Evolutionary conservation across 2,888 invertebrate species (phyloP).

Genomic region (Tipula lateralis): DNA sequence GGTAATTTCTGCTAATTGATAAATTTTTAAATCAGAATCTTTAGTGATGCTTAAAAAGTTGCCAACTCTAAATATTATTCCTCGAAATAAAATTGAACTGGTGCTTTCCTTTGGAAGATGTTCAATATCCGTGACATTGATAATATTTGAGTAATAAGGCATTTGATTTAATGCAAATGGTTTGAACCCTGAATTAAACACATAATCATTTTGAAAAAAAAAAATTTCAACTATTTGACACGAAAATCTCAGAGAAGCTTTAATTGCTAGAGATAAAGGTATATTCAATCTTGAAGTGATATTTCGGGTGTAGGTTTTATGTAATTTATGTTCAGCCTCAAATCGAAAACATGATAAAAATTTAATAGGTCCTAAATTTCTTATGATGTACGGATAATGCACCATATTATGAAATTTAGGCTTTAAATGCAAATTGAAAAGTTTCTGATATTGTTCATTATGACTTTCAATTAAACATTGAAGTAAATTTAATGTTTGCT

Average conservation of each 20-base stretch:
- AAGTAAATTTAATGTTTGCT: slow-evolving; percentile 30
- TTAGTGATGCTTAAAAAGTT: neutral
- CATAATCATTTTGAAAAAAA: too few relatives aligned
- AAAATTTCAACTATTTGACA: neutral
- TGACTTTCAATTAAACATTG: slow-evolving; percentile 32
- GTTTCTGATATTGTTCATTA: slow-evolving; percentile 29
- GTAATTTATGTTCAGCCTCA: slow-evolving; percentile 34
- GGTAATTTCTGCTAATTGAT: neutral
- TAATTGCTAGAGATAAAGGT: slow-evolving; percentile 33
- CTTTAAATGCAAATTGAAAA: slow-evolving; percentile 33
- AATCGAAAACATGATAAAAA: slow-evolving; percentile 29
- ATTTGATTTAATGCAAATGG: too few relatives aligned
- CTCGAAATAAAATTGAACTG: neutral
- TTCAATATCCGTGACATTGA: neutral
- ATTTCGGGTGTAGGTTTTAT: slow-evolving; percentile 33
- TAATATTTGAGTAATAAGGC: neutral
- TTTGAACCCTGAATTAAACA: too few relatives aligned
- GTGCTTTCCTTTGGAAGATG: neutral
- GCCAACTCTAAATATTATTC: neutral
- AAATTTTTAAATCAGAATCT: too few relatives aligned
- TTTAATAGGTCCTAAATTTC: neutral
- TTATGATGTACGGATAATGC: slow-evolving; percentile 29
- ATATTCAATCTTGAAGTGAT: slow-evolving; percentile 35
- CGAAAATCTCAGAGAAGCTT: slow-evolving; percentile 32
- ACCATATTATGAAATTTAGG: slow-evolving; percentile 33